Evolutionary conservation across 1,140 invertebrate genomes (phyloP), one percentile per base, ranked within the genome.

Genomic region (Phortica variegata): DNA sequence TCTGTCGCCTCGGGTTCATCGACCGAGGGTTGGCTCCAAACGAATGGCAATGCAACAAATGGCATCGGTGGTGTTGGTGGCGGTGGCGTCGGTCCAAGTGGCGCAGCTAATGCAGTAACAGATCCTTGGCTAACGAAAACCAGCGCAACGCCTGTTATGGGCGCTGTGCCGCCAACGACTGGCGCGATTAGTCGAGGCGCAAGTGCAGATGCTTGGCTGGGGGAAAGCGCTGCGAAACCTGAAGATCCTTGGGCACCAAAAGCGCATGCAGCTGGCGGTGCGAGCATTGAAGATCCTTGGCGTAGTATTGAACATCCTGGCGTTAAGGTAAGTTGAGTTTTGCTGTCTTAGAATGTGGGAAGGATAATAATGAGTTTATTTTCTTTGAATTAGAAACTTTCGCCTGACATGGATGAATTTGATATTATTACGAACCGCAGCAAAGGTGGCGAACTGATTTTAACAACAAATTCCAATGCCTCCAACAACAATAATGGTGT

Each of bases 371-470:
- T n/a, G 31, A 36, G 1, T 50, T n/a, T 20, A n/a, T 42, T 17
- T 26, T 19, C n/a, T 50, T 19, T 21, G 1, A 6, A 18, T 43
- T 56, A 73, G 70, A 73, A 73, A 58, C 49, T 57, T 32, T 61
- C 84, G n/a, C 83, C 83, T 4, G 87, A 89, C 74, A 78, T 90
- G 61, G 88, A 90, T 74, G 89, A 92, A 73, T 92, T 92, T 71
- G 88, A 91, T 76, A 80, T 87, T 36, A 87, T 92, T 53, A 86
- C 86, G 31, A 90, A 90, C 77, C 77, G 81, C 41, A 79, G 78
- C 54, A 76, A 75, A 50, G 75, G 76, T 38, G 73, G 73, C 17
- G 68, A 77, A 42, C 71, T 74, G 21, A 73, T 73, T 47, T 66
- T 55, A 44, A 56, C 59, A 13, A 39, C 49, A 21, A 59, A 59